A percentile compares a stretch with the other conserved stretches of the same genome.
These are phyloP conservation scores for Phrynocephalus forsythii DNA, from an alignment of 2,797 vertebrate species.

Conservation along the genomic window DNA sequence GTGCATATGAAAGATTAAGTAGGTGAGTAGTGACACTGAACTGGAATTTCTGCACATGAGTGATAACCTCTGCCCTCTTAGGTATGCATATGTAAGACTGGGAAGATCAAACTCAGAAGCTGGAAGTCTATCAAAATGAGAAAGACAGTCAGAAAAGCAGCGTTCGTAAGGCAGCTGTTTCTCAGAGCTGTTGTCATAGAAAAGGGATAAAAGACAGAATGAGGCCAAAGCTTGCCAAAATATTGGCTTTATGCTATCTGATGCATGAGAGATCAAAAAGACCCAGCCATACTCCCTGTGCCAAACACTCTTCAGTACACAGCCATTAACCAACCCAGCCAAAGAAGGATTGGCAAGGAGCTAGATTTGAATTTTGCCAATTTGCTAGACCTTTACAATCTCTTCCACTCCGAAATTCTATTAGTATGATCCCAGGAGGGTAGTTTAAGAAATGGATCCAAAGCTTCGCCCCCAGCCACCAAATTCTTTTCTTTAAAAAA, in stretches of 20 bases:
- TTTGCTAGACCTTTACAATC: fast-evolving
- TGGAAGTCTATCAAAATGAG: conserved; percentile 4
- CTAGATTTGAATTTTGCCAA: background rate
- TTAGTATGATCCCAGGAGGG: background rate
- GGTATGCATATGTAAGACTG: background rate
- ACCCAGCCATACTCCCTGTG: background rate
- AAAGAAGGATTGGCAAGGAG: conserved; percentile 5
- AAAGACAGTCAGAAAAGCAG: background rate
- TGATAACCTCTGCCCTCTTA: background rate
- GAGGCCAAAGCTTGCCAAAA: background rate
- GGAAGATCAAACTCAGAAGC: background rate
- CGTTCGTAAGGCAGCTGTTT: background rate
- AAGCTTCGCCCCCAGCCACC: fast-evolving
- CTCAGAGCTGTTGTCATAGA: fast-evolving
- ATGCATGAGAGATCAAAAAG: background rate
- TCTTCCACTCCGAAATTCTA: background rate
- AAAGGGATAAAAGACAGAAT: background rate
- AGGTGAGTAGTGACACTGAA: background rate
- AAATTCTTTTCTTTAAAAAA: conserved; percentile 27
- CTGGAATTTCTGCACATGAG: background rate
- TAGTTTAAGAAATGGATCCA: background rate
- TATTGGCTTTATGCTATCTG: background rate
- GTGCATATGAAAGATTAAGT: conserved; percentile 4
- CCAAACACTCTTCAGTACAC: conserved; percentile 36
- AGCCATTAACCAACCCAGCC: background rate